Evolutionary conservation across 2,797 vertebrate species (phyloP).

Genomic region (Phoeniculus purpureus): DNA sequence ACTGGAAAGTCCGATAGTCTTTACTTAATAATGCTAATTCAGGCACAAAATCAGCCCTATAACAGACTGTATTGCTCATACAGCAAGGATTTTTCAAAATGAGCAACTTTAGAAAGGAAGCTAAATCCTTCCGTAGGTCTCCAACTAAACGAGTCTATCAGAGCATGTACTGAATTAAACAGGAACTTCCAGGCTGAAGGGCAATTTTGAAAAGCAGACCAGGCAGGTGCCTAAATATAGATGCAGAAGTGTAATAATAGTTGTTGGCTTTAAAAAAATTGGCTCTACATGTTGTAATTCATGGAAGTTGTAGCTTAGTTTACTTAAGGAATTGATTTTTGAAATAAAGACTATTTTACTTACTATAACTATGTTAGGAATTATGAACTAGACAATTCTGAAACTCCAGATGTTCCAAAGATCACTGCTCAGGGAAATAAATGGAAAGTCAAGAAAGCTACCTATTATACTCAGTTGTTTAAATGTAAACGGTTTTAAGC

Average conservation of each 20-base stretch:
- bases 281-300: slow-evolving; percentile 7
- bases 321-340: slow-evolving; percentile 9
- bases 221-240: slow-evolving; percentile 31
- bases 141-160: neutral
- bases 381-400: slow-evolving; percentile 30
- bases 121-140: neutral
- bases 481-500: slow-evolving; percentile 34
- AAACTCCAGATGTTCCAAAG: slow-evolving; percentile 66
- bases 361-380: slow-evolving; percentile 37
- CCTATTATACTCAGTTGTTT: slow-evolving; percentile 50
- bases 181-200: neutral
- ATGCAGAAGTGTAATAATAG: neutral
- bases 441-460: slow-evolving; percentile 15
- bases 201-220: neutral
- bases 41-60: neutral
- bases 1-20: neutral
- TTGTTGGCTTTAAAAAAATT: neutral
- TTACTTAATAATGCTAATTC: neutral
- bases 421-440: slow-evolving; percentile 66
- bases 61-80: neutral
- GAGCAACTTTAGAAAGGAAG: neutral
- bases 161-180: neutral
- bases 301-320: slow-evolving; percentile 6
- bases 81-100: neutral
- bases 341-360: slow-evolving; percentile 10